Conservation (phyloP, 1,140 invertebrate species). For the Diabrotica virgifera region DNA sequence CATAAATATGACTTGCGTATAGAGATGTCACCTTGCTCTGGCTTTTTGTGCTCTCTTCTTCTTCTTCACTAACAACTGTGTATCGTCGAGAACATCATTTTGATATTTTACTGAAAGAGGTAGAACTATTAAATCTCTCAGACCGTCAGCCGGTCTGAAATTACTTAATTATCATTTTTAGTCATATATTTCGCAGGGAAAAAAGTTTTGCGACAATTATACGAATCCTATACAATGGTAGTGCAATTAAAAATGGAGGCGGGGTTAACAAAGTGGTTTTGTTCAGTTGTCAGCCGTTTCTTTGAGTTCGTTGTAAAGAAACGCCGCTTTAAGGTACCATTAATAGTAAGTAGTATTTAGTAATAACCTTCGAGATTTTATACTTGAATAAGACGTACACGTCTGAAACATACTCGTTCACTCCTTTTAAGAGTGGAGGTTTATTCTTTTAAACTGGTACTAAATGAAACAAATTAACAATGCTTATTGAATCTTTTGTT, state of each 20-base stretch:
- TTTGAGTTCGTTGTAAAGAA: not conserved
- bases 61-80: conserved; percentile 24
- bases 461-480: too few species aligned
- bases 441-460: too few species aligned
- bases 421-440: too few species aligned
- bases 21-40: conserved; percentile 23
- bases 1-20: conserved; percentile 30
- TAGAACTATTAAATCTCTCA: conserved; percentile 17
- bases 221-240: not conserved
- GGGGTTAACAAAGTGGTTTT: not conserved
- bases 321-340: not conserved
- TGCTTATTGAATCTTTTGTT: too few species aligned
- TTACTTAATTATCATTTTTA: conserved; percentile 23
- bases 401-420: too few species aligned
- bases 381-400: too few species aligned
- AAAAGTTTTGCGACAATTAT: not conserved
- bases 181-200: conserved; percentile 9
- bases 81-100: conserved; percentile 26
- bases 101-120: conserved; percentile 24
- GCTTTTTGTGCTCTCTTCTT: not conserved
- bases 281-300: not conserved
- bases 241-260: not conserved
- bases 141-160: conserved; percentile 16
- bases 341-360: not conserved
- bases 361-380: not conserved